A percentile compares a stretch with the other conserved stretches of the same genome.
phyloP scores from a whole-genome alignment of 2,888 invertebrate genomes.

The Apamea epomidion region DNA sequence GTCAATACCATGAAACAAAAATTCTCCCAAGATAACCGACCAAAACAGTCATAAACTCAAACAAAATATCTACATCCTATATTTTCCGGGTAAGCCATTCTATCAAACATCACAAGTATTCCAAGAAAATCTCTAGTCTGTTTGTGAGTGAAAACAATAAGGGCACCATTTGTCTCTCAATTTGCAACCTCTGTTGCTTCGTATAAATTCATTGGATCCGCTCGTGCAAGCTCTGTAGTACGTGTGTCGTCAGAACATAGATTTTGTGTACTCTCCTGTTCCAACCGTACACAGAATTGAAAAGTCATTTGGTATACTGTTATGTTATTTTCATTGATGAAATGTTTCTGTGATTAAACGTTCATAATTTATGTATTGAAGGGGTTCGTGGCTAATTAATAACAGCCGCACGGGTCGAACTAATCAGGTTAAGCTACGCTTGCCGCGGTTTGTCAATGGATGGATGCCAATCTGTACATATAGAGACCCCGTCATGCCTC shows the following conservation, averaged over 20 bases:
- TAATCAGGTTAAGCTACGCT: background rate
- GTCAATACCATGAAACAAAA: background rate
- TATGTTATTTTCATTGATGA: background rate
- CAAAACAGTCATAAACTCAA: background rate
- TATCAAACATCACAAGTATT: background rate
- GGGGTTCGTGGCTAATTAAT: background rate
- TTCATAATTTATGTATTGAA: background rate
- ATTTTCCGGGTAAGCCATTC: background rate
- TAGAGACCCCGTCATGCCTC: too few species aligned
- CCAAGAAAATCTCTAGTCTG: slow-evolving; percentile 7
- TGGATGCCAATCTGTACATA: background rate
- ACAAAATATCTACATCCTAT: slow-evolving; percentile 3
- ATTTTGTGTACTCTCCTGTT: slow-evolving; percentile 17
- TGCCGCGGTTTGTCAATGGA: background rate
- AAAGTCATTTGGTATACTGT: background rate
- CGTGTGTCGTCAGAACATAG: slow-evolving; percentile 28
- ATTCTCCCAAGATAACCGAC: background rate
- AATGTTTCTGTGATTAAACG: background rate
- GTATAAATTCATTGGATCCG: slow-evolving; percentile 48
- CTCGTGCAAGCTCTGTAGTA: slow-evolving; percentile 38
- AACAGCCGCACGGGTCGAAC: background rate
- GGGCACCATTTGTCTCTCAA: slow-evolving; percentile 43
- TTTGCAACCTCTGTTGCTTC: slow-evolving; percentile 44
- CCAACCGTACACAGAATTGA: background rate
- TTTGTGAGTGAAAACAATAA: slow-evolving; percentile 27